These are phyloP conservation scores for Timandra comae DNA, from an alignment of 2,888 invertebrate genomes.

Conservation along the genomic window DNA sequence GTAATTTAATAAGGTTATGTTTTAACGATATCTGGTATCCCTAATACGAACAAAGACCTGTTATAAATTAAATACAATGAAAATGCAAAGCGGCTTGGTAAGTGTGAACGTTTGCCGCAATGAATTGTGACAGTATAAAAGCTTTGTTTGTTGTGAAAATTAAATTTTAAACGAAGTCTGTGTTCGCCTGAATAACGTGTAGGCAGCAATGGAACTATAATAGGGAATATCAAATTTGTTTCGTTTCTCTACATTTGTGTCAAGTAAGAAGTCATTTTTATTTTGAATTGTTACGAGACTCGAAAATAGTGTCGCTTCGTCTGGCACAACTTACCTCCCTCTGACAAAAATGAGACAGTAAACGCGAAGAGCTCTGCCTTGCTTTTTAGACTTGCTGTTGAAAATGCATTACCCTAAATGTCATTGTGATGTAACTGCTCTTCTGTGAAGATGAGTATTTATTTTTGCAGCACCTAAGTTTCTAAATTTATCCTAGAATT, in stretches of 20 bases:
- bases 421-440: constrained; percentile 30
- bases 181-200: constrained; percentile 37
- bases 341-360: constrained; percentile 47
- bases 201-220: constrained; percentile 30
- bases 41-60: constrained; percentile 26
- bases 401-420: constrained; percentile 40
- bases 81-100: constrained; percentile 41
- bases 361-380: constrained; percentile 36
- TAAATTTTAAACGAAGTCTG: constrained; percentile 45
- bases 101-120: constrained; percentile 46
- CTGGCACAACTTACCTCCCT: constrained; percentile 34
- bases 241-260: constrained; percentile 13
- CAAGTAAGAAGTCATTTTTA: constrained; percentile 26
- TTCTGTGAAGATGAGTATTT: constrained; percentile 21
- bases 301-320: constrained; percentile 21
- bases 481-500: constrained; percentile 2
- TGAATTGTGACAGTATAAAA: constrained; percentile 58
- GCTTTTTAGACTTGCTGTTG: constrained; percentile 36
- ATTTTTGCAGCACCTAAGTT: constrained; percentile 17
- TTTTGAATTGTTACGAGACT: constrained; percentile 31
- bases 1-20: too few relatives aligned
- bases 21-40: too few relatives aligned
- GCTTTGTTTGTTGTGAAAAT: constrained; percentile 55
- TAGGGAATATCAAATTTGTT: constrained; percentile 23
- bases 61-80: constrained; percentile 42